A percentile compares a stretch with the other conserved stretches of the same genome.
Evolutionary conservation across 2,797 vertebrate species (phyloP).

Genomic region (Ficedula albicollis): DNA sequence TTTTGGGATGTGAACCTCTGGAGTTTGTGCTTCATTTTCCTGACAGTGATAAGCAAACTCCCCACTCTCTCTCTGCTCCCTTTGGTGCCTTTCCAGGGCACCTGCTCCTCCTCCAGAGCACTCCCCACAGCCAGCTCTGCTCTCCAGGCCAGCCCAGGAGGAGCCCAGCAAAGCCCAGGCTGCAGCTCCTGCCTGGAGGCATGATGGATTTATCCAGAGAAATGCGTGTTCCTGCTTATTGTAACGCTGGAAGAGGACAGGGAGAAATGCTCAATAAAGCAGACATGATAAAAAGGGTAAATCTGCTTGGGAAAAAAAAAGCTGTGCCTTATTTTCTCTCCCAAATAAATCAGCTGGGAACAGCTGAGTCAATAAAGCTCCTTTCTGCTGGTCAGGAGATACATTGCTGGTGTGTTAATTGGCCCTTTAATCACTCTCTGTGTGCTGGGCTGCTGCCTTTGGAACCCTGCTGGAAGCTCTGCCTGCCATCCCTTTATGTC

Average conservation of each 20-base stretch:
- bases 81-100: neutral
- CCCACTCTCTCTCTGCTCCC: accelerated
- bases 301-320: neutral
- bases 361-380: neutral
- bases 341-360: neutral
- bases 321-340: neutral
- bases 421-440: neutral
- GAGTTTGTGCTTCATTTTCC: too few relatives aligned
- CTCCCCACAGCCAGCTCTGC: neutral
- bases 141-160: neutral
- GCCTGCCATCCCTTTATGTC: neutral
- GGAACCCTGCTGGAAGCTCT: neutral
- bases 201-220: neutral
- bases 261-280: neutral
- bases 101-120: accelerated
- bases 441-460: neutral
- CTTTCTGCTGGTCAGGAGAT: neutral
- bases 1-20: too few relatives aligned
- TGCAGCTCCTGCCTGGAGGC: neutral
- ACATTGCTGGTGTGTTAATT: neutral
- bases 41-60: neutral
- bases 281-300: neutral
- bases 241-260: neutral
- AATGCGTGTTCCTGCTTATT: neutral
- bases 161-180: neutral